Percentiles rank a stretch among this genome's conserved stretches.
These are phyloP conservation scores for Mormyrops attenuatus DNA, from an alignment of 2,797 vertebrate genomes.

Conservation along the genomic window DNA sequence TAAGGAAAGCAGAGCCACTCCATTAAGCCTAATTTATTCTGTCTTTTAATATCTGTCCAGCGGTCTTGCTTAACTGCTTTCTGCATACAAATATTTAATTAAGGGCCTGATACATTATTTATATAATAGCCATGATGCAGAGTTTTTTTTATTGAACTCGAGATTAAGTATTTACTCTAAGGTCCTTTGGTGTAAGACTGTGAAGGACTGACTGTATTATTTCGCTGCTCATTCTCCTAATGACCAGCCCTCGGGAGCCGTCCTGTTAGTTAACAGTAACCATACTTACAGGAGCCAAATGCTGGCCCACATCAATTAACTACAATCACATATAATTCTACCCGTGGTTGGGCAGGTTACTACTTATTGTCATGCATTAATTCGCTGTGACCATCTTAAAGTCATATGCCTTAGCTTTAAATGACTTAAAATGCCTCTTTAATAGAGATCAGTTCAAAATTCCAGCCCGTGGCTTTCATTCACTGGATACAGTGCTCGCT, in stretches of 20 bases:
- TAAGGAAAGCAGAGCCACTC: background rate
- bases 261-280: background rate
- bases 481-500: background rate
- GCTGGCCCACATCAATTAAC: background rate
- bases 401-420: background rate
- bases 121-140: background rate
- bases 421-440: background rate
- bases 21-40: background rate
- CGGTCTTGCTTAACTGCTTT: background rate
- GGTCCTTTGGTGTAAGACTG: background rate
- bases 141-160: background rate
- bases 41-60: background rate
- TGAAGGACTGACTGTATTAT: background rate
- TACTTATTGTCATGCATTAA: background rate
- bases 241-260: background rate
- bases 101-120: background rate
- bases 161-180: background rate
- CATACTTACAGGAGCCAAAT: background rate
- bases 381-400: background rate
- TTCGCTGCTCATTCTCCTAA: background rate
- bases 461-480: background rate
- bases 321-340: background rate
- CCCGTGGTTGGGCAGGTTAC: background rate
- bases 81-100: constrained; percentile 9
- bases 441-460: background rate